phyloP scores from a whole-genome alignment of 2,113 vertebrate genomes.

The Xenus cinereus region DNA sequence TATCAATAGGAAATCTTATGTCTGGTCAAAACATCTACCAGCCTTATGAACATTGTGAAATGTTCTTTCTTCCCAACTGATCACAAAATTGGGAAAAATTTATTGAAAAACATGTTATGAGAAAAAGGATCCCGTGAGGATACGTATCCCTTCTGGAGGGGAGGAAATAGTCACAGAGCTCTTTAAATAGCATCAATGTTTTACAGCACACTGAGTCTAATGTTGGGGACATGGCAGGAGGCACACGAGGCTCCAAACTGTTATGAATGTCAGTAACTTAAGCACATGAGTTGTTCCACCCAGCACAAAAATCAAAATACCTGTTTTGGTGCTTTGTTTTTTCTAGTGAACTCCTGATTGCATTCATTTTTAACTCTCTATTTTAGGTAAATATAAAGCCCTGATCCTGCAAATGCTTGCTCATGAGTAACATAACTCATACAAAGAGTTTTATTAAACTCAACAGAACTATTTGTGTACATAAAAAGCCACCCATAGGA shows the following conservation, averaged over 20 bases:
- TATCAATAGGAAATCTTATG: conserved; percentile 71
- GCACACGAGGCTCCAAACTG: not conserved
- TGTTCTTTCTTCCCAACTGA: conserved; percentile 48
- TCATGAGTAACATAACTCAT: not conserved
- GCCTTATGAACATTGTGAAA: conserved; percentile 50
- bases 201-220: not conserved
- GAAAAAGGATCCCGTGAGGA: conserved; percentile 26
- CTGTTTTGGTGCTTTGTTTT: not conserved
- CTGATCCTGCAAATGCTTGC: not conserved
- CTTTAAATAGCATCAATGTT: conserved; percentile 11
- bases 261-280: not conserved
- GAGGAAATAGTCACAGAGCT: not conserved
- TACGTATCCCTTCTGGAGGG: not conserved
- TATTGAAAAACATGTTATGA: not conserved
- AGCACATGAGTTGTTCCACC: not conserved
- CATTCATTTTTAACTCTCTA: not conserved
- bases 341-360: not conserved
- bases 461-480: not conserved
- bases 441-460: not conserved
- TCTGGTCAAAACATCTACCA: conserved; percentile 67
- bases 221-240: not conserved
- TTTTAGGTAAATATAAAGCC: not conserved
- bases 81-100: conserved; percentile 50
- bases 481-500: not conserved
- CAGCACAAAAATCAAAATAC: not conserved